A percentile compares a stretch with the other conserved stretches of the same genome.
Evolutionary conservation across 2,888 invertebrate genomes (phyloP).

Genomic region (Hedychridium roseum): DNA sequence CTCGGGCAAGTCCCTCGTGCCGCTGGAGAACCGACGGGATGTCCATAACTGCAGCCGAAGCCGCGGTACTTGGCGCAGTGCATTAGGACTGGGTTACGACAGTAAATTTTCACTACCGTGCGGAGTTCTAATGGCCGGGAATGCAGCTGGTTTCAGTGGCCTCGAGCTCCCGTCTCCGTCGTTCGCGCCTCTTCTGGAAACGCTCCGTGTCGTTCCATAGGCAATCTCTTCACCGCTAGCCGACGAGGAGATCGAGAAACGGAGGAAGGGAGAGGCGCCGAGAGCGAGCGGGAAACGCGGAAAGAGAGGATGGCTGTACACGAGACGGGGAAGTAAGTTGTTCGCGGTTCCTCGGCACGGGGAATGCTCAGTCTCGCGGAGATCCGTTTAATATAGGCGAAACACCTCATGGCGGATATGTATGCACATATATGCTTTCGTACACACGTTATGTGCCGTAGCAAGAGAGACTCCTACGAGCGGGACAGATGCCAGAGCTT

Average conservation of each 20-base stretch:
- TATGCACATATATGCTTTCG: too few relatives aligned
- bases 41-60: conserved; percentile 55
- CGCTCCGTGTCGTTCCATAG: conserved; percentile 12
- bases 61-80: conserved; percentile 50
- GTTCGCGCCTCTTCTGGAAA: conserved; percentile 3
- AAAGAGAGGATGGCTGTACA: conserved; percentile 1
- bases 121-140: conserved; percentile 62
- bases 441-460: too few relatives aligned
- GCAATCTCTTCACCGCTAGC: conserved; percentile 11
- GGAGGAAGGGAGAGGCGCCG: conserved; percentile 4
- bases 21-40: conserved; percentile 44
- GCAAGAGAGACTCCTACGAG: too few relatives aligned
- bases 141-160: conserved; percentile 62
- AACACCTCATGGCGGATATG: conserved; percentile 36
- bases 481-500: too few relatives aligned
- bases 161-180: conserved; percentile 44
- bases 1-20: neutral
- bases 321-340: conserved; percentile 48
- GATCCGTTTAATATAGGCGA: conserved; percentile 52
- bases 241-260: conserved; percentile 6
- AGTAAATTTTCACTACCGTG: conserved; percentile 63
- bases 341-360: conserved; percentile 52
- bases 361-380: conserved; percentile 41
- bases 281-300: conserved; percentile 1
- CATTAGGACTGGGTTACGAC: conserved; percentile 63